Percentiles rank a stretch among this genome's conserved stretches.
phyloP scores from a whole-genome alignment of 2,113 vertebrate species.

The Seriola quinqueradiata region DNA sequence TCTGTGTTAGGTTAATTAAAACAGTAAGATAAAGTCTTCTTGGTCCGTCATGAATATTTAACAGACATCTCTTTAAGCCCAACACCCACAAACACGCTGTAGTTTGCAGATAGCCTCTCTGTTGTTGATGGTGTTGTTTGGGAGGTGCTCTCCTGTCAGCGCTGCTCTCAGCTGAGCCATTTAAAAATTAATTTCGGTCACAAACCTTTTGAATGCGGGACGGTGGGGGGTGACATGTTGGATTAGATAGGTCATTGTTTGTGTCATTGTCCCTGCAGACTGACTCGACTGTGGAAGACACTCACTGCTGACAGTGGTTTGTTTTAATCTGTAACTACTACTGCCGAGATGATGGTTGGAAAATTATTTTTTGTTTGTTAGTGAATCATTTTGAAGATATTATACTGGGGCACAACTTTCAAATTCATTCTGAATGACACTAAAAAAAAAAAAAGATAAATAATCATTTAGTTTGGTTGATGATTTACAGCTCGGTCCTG shows the following conservation, averaged over 20 bases:
- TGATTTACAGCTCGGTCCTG: too few relatives aligned
- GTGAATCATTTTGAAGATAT: too few relatives aligned
- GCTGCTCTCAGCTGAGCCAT: neutral
- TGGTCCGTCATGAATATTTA: constrained; percentile 20
- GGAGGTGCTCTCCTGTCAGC: neutral
- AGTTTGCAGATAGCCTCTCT: constrained; percentile 15
- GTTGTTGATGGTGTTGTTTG: neutral
- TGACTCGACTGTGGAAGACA: neutral
- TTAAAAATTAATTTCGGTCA: constrained; percentile 28
- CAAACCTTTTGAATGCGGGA: neutral
- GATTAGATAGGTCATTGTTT: constrained; percentile 5
- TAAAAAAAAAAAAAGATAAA: too few relatives aligned
- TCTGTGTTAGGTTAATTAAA: neutral
- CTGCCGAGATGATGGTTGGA: too few relatives aligned
- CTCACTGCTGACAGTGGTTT: neutral
- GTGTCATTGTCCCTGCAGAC: neutral
- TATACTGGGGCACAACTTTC: too few relatives aligned
- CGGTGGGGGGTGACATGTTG: neutral
- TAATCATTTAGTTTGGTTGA: too few relatives aligned
- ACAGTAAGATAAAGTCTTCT: neutral
- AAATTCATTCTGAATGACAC: too few relatives aligned
- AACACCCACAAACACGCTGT: neutral
- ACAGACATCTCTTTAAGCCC: neutral
- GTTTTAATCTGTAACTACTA: neutral
- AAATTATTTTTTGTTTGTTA: too few relatives aligned